Conservation (phyloP, 2,888 invertebrate genomes). For the Drosophila nr. fundita region DNA sequence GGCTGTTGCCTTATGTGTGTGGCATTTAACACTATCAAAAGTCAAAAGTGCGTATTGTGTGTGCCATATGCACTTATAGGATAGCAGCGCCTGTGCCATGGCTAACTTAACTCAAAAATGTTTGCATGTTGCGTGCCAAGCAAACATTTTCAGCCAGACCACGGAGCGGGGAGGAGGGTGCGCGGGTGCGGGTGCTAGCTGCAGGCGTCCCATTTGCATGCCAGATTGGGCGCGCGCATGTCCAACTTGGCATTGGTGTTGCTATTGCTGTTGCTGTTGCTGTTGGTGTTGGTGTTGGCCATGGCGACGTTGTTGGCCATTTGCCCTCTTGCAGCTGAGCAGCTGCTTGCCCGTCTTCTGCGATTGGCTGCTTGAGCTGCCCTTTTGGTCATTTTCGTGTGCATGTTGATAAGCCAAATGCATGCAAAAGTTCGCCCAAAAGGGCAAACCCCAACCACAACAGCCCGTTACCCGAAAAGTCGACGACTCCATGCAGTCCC, state of each 20-base stretch:
- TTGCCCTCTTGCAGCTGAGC: conserved; percentile 58
- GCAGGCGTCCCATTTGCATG: conserved; percentile 70
- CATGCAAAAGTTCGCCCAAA: conserved; percentile 61
- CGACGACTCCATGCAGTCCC: conserved; percentile 28
- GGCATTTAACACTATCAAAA: conserved; percentile 80
- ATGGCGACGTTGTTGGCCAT: conserved; percentile 59
- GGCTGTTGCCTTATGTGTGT: conserved; percentile 56
- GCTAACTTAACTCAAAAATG: conserved; percentile 77
- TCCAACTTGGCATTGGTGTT: conserved; percentile 63
- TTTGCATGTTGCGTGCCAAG: conserved; percentile 84
- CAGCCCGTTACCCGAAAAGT: conserved; percentile 26
- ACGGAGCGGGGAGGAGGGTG: not conserved
- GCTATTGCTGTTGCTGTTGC: conserved; percentile 15
- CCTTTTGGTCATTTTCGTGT: conserved; percentile 67
- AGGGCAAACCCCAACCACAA: conserved; percentile 22
- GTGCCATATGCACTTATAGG: conserved; percentile 61
- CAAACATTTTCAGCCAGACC: conserved; percentile 75
- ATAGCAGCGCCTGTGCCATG: conserved; percentile 25
- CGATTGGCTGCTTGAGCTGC: conserved; percentile 70
- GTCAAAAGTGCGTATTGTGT: conserved; percentile 75
- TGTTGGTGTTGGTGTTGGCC: conserved; percentile 42
- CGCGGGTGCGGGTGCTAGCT: conserved; percentile 16
- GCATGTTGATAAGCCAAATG: conserved; percentile 78
- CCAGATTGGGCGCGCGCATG: conserved; percentile 79
- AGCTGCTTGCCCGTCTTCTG: conserved; percentile 54